Evolutionary conservation across 2,888 invertebrate species (phyloP).

Genomic region (Chaetogeoica ovagalla): DNA sequence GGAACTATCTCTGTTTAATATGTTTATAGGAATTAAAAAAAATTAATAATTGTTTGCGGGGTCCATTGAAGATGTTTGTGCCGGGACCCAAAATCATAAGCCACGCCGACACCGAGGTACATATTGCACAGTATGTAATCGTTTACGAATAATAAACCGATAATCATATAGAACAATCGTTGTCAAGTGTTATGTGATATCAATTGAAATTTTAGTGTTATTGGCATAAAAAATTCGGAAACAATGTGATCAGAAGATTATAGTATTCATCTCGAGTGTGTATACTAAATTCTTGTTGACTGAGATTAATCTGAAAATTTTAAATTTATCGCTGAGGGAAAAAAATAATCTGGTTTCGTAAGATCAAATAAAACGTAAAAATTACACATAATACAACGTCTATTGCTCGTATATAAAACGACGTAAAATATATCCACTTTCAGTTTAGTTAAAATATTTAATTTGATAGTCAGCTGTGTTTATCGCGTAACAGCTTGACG

Average conservation of each 20-base stretch:
- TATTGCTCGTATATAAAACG: neutral
- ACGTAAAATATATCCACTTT: conserved; percentile 12
- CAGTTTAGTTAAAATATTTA: conserved; percentile 35
- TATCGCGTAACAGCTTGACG: conserved; percentile 42
- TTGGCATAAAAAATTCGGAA: neutral
- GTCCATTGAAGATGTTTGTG: too few species aligned
- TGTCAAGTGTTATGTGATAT: too few species aligned
- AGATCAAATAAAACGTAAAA: neutral
- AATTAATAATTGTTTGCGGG: too few species aligned
- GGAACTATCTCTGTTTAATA: too few species aligned
- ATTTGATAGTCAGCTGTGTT: conserved; percentile 34
- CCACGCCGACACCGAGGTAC: too few species aligned
- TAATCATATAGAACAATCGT: too few species aligned
- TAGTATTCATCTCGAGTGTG: neutral
- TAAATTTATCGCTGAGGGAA: neutral
- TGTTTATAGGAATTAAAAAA: too few species aligned
- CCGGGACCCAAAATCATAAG: too few species aligned
- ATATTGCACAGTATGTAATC: too few species aligned
- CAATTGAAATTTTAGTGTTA: neutral
- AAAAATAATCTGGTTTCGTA: too few species aligned
- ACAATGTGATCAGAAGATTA: neutral
- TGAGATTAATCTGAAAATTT: neutral
- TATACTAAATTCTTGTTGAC: neutral
- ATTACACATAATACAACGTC: too few species aligned
- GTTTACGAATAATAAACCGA: too few species aligned